Percentiles rank a stretch among this genome's conserved stretches.
These are phyloP conservation scores for Andrena fulva DNA, from an alignment of 2,888 invertebrate species.

Conservation along the genomic window DNA sequence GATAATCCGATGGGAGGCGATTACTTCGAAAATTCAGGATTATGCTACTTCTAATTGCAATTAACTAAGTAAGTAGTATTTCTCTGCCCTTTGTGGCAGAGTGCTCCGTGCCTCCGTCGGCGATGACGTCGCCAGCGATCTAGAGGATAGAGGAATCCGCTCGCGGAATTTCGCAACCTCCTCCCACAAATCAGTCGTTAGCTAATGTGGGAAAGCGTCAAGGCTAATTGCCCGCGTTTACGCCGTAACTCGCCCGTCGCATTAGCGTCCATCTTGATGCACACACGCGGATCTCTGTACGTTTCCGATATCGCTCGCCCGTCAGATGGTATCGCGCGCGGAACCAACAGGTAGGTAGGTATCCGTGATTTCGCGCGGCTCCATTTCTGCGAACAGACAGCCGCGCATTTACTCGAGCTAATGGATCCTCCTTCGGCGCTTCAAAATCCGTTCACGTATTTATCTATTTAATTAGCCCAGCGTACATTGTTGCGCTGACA, in stretches of 20 bases:
- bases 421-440: constrained; percentile 2
- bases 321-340: constrained; percentile 39
- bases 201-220: constrained; percentile 77
- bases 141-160: constrained; percentile 58
- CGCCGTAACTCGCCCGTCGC: constrained; percentile 43
- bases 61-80: too few species aligned
- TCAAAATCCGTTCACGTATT: constrained; percentile 10
- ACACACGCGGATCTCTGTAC: constrained; percentile 6
- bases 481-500: constrained; percentile 6
- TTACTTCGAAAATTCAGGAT: neutral
- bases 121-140: constrained; percentile 54
- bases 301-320: constrained; percentile 39
- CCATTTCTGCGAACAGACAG: constrained; percentile 31
- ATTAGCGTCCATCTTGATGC: constrained; percentile 54
- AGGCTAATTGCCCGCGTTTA: constrained; percentile 70
- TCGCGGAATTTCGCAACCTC: constrained; percentile 72
- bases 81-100: too few species aligned
- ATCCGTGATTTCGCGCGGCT: neutral
- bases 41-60: neutral
- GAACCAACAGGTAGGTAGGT: constrained; percentile 33
- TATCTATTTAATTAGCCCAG: constrained; percentile 28
- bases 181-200: constrained; percentile 51
- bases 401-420: neutral
- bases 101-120: constrained; percentile 16
- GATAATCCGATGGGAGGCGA: neutral